A percentile compares a stretch with the other conserved stretches of the same genome.
Evolutionary conservation across 2,797 vertebrate genomes (phyloP).

Genomic region (Smutsia gigantea): DNA sequence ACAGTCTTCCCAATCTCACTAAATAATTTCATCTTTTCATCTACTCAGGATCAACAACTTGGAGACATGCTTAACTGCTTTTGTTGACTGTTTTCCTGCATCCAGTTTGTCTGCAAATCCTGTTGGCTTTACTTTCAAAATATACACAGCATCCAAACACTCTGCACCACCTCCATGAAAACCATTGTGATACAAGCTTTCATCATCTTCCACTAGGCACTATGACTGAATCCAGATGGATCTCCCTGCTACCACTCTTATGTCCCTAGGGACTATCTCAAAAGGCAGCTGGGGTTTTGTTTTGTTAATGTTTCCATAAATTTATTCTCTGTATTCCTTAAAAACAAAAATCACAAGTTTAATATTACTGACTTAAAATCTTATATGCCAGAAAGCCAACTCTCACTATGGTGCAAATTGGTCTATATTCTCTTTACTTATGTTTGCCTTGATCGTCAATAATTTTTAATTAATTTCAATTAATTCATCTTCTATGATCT

Average conservation of each 20-base stretch:
- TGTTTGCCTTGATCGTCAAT: constrained; percentile 87
- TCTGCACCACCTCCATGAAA: not conserved
- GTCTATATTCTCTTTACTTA: constrained; percentile 89
- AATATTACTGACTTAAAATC: constrained; percentile 14
- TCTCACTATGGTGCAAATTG: constrained; percentile 86
- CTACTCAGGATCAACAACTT: not conserved
- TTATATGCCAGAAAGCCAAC: not conserved
- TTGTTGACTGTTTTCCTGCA: not conserved
- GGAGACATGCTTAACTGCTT: not conserved
- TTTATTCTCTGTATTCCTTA: constrained; percentile 60
- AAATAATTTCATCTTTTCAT: not conserved
- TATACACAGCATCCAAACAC: not conserved
- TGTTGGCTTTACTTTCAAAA: not conserved
- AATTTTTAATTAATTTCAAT: too few species aligned
- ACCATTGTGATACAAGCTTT: not conserved
- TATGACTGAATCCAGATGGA: too few species aligned
- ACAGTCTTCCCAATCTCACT: not conserved
- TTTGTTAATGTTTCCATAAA: constrained; percentile 28
- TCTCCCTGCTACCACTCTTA: not conserved
- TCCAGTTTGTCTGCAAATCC: not conserved
- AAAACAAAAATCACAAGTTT: constrained; percentile 42
- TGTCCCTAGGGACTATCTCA: not conserved
- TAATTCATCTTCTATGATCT: constrained; percentile 78
- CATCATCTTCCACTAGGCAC: not conserved
- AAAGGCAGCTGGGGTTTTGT: not conserved